phyloP scores from a whole-genome alignment of 1,140 invertebrate genomes.

The Brachionus calyciflorus region DNA sequence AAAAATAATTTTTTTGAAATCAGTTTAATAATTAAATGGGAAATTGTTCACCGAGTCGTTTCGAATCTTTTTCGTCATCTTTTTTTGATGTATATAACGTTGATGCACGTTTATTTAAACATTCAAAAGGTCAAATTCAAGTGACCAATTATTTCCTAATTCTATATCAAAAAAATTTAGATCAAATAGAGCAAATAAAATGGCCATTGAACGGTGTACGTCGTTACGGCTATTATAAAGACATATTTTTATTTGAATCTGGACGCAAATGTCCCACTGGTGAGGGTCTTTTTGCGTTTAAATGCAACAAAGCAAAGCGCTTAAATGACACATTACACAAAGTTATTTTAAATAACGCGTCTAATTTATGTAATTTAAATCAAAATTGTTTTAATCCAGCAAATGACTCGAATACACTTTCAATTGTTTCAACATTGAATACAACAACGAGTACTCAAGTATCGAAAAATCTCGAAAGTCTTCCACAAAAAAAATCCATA shows the following conservation, averaged over 20 bases:
- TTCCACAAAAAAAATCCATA: slow-evolving; percentile 16
- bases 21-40: no score
- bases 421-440: not conserved
- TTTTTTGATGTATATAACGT: slow-evolving; percentile 42
- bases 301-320: slow-evolving; percentile 40
- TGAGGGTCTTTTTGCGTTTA: slow-evolving; percentile 43
- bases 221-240: slow-evolving; percentile 42
- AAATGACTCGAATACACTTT: slow-evolving; percentile 2
- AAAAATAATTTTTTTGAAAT: not conserved
- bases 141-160: slow-evolving; percentile 21
- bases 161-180: not conserved
- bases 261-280: slow-evolving; percentile 45
- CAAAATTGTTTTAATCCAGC: slow-evolving; percentile 5
- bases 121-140: slow-evolving; percentile 41
- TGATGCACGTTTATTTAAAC: slow-evolving; percentile 41
- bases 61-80: slow-evolving; percentile 24
- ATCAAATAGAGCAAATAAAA: slow-evolving; percentile 8
- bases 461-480: not conserved
- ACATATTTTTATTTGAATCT: slow-evolving; percentile 44
- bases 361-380: slow-evolving; percentile 34
- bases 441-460: not conserved
- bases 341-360: slow-evolving; percentile 20
- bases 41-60: slow-evolving; percentile 40
- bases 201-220: slow-evolving; percentile 42
- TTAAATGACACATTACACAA: slow-evolving; percentile 35